Base-by-base conservation (phyloP, 30 jellyfish, hydroid and myxozoan species). In the Hydractinia echinata region DNA sequence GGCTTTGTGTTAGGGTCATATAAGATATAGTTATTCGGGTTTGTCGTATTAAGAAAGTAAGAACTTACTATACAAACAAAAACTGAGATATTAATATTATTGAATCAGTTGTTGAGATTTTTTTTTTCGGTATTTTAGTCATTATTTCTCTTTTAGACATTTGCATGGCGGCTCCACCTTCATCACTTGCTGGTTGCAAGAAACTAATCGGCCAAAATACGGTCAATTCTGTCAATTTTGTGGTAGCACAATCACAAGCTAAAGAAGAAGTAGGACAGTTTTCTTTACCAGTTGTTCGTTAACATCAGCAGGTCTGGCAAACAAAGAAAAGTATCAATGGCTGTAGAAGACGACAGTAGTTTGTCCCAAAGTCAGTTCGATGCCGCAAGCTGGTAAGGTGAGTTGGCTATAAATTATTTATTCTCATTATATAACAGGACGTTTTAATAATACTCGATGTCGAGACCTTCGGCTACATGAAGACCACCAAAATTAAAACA, bases 201-300 rank as follows among this genome's bases (percentile, higher is more conserved):
- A 69, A 16, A 66, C 53, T 0, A n/a, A 49, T 52, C 4, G 66
- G 73, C 20, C 66, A 66, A 3, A 66, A 44, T 44, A 61, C 52
- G 10, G 18, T 83, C n/a, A 91, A 86, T 72, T 54, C 82, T 1
- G 91, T 91, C 53, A 66, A 78, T 91, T 91, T 78, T 91, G 97
- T 96, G 97, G 97, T 16, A 71, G n/a, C 96, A 48, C 85, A 91
- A 55, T 96, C n/a, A n/a, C 96, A 21, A 51, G 74, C 19, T 64
- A 3, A n/a, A 64, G 4, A 2, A 64, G 74, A 71, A 71, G 53
- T 19, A 55, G 81, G 4, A 71, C 81, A 6, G 50, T n/a, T 71
- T 52, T 71, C 81, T 19, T 48, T n/a, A n/a, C 81, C 0, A 71
- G 66, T 52, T 70, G 5, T 19, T 71, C 81, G 53, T 50, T 50